Base-by-base conservation (phyloP, 2,113 vertebrate species). In the Nerophis lumbriciformis region DNA sequence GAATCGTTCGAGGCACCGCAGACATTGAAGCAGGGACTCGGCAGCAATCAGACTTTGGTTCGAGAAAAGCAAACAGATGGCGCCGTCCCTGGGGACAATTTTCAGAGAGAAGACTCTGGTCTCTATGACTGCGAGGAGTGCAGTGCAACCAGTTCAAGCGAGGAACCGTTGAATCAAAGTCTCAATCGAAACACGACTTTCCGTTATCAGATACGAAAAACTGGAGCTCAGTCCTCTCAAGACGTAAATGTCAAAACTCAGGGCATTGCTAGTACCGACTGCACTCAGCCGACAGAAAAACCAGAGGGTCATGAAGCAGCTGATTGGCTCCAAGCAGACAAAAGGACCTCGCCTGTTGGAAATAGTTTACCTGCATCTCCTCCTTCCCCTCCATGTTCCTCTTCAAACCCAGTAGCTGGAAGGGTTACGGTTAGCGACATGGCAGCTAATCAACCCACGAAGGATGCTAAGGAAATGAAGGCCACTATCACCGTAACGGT, bases 401-500 rank as follows among this genome's bases (percentile, higher is more conserved):
- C 78, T 48, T 76, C 78, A 49, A 86, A 86, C 36, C 90, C 87
- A 0, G 61, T 78, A 16, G 86, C 87, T 38, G 88, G 87, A 63
- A 82, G 86, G 9, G 89, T 91, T 8, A 48, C 68, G 0, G 0
- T 83, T 1, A 69, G 66, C 0, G 85, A 77, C 5, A 79, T 87
- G 45, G 74, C 78, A 21, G 72, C 1, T 13, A 85, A 88, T 0
- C 59, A 38, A 21, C 71, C 65, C 1, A 52, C 72, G 5, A 91
- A 90, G 21, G 75, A 91, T 6, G 85, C 85, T 71, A 92, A 91
- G 54, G 94, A 95, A 84, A 85, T 95, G 80, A 89, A 92, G 56
- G 94, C 93, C 61, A 94, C 92, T 47, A 97, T 96, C 0, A 97
- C 91, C 65, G 94, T 98, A 68, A 98, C 95, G 0, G 92, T 98